Base-by-base conservation (phyloP, 2,888 invertebrate genomes). In the Hartigia nigra region DNA sequence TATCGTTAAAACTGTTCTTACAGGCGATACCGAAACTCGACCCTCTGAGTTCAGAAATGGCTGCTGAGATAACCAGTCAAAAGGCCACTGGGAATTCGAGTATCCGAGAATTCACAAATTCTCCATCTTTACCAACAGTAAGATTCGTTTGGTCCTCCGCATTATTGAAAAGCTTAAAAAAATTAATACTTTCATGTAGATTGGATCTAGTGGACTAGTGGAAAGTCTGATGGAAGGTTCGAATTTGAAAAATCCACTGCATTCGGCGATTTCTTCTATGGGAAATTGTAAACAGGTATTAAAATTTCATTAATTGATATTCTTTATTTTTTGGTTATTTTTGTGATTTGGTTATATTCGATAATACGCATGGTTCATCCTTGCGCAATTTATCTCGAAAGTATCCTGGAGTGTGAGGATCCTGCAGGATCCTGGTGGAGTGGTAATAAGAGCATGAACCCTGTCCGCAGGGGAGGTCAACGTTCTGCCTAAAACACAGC, bases 401-500 rank as follows among this genome's bases (percentile, higher is more conserved):
- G 39, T 55, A 23, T 23, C 31, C 39, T 75, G 36, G 70, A 23
- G 31, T 31, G 85, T 84, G 79, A 79, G 79, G 74, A 31, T 75
- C 75, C 31, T 35, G 31, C 23, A 55, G 39, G 39, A 55, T 55
- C 23, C 74, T 78, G 81, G 78, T 70, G 70, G 75, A 82, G 81
- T 82, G 81, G 76, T 76, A 74, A 77, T 77, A 75, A 80, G 78
- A 75, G 69, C 36, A 77, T 78, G 78, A 76, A 81, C 79, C 77
- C 78, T 82, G 81, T 81, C 78, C 76, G 81, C 74, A 81, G 77
- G 76, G 78, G 76, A 77, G 78, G 78, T 70, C 76, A n/a, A 12
- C 75, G 55, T 78, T 37, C 37, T 23, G 74, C 36, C 76, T 72
- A 69, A 70, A 5, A 14, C 23, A 2, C 39, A 55, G 1, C 39